Evolutionary conservation across 2,797 vertebrate species (phyloP).

Genomic region (Lithobates sylvaticus): DNA sequence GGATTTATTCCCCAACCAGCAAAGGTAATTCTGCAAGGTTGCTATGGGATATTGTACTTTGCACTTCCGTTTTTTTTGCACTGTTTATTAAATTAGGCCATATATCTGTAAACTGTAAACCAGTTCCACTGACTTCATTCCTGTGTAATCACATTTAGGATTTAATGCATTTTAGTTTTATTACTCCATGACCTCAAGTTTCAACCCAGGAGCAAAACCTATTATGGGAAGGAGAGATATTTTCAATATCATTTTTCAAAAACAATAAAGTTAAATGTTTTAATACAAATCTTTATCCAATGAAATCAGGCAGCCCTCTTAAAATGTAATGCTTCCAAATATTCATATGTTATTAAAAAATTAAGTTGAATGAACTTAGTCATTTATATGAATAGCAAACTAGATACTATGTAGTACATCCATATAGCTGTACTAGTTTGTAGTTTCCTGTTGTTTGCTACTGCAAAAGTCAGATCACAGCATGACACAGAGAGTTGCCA

Average conservation of each 20-base stretch:
- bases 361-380: not conserved
- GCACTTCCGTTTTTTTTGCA: not conserved
- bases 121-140: constrained; percentile 6
- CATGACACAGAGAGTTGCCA: not conserved
- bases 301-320: not conserved
- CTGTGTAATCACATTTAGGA: constrained; percentile 38
- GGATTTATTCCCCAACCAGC: not conserved
- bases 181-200: constrained; percentile 42
- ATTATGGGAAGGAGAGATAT: constrained; percentile 19
- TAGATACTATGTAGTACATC: not conserved
- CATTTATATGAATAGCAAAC: not conserved
- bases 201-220: constrained; percentile 14
- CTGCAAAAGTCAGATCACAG: not conserved
- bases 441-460: constrained; percentile 6
- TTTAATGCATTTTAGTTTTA: constrained; percentile 55
- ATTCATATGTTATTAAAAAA: constrained; percentile 4
- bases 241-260: constrained; percentile 24
- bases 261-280: constrained; percentile 18
- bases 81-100: not conserved
- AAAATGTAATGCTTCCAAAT: constrained; percentile 4
- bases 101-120: constrained; percentile 27
- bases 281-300: constrained; percentile 10
- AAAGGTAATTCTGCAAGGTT: not conserved
- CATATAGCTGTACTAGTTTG: not conserved
- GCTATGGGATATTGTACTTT: not conserved